phyloP scores from a whole-genome alignment of 2,113 vertebrate species.

The Gnathonemus echidnorhynchus region DNA sequence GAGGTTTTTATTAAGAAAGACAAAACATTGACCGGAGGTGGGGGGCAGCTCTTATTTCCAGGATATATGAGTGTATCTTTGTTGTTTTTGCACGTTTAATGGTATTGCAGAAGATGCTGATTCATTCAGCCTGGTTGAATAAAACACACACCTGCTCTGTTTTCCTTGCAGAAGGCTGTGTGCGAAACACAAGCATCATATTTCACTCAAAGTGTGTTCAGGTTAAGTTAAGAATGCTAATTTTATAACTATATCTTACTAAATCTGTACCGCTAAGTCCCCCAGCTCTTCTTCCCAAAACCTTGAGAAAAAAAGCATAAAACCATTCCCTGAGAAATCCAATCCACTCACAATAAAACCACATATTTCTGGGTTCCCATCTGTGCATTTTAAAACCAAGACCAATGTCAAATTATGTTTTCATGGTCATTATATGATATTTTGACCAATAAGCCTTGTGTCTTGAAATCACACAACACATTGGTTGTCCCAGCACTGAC shows the following conservation, averaged over 20 bases:
- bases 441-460: neutral
- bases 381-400: neutral
- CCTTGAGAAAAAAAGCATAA: neutral
- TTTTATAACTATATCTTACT: slow-evolving; percentile 24
- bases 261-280: neutral
- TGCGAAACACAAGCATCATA: slow-evolving; percentile 27
- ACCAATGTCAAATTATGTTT: slow-evolving; percentile 8
- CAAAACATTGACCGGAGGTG: slow-evolving; percentile 36
- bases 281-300: neutral
- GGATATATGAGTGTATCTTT: slow-evolving; percentile 26
- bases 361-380: neutral
- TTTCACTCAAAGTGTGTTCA: neutral
- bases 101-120: slow-evolving; percentile 10
- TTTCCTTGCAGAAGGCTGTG: slow-evolving; percentile 24
- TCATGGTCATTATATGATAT: neutral
- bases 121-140: slow-evolving; percentile 20
- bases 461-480: neutral
- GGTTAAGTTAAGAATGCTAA: slow-evolving; percentile 22
- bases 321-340: neutral
- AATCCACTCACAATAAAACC: neutral
- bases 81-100: slow-evolving; percentile 19
- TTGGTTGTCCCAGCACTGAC: neutral
- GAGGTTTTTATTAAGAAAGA: slow-evolving; percentile 34
- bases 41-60: slow-evolving; percentile 19
- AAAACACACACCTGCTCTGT: slow-evolving; percentile 29